Base-by-base conservation (phyloP, 1,140 invertebrate species). In the Andrena cerasifolii region DNA sequence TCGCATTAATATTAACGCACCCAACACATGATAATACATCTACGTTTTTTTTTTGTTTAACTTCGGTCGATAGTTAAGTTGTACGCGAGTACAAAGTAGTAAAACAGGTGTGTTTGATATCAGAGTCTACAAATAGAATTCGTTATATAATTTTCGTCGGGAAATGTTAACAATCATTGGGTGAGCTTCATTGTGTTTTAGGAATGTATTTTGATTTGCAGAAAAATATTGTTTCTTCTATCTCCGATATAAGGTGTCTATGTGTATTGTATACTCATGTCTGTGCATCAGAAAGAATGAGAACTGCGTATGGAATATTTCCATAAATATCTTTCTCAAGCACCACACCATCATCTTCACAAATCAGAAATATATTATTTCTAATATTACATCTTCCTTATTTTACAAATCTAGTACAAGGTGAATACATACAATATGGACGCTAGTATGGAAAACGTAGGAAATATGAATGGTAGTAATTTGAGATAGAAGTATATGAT, bases 141-240 rank as follows among this genome's bases (percentile, higher is more conserved):
- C 36, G 26, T 26, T 66, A 54, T 56, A 49, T 51, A 83, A 56
- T 61, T 80, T 82, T 51, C 2, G 53, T 70, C 78, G 36, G 24
- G 26, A 54, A 70, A 65, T 36, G 26, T 74, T 59, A 62, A 78
- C 31, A 62, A 67, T 74, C 53, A 33, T 31, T 78, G 66, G 47
- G 14, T 72, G 31, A 85, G 36, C 24, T 61, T 49, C 53, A 68
- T 75, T 78, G 28, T 78, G 73, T 78, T 85, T 75, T 82, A 84
- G 87, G 86, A 88, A 87, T 88, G 87, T 88, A 86, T 85, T 87
- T 82, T 83, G 74, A 84, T 87, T 86, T 66, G 77, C 82, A 88
- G 79, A 86, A 83, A 86, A 87, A 86, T 87, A 81, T 81, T 74
- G 45, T 65, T 87, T 85, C 26, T 83, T 84, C 43, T 54, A 80